A percentile compares a stretch with the other conserved stretches of the same genome.
These are phyloP conservation scores for Xiphophorus couchianus DNA, from an alignment of 2,113 vertebrate species.

Conservation along the genomic window DNA sequence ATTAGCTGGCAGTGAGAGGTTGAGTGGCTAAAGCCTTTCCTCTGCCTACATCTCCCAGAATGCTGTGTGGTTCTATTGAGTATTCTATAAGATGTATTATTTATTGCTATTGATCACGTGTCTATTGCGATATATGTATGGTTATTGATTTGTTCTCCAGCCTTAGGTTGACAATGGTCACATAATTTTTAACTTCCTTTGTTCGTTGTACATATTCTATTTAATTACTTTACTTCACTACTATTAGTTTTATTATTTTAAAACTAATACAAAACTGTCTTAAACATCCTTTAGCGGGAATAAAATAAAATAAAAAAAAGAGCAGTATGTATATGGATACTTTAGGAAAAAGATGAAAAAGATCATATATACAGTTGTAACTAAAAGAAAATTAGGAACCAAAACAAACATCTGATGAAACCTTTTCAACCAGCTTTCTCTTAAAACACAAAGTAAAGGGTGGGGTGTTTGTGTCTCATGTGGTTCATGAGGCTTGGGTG, in stretches of 20 bases:
- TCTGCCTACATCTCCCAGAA: too few species aligned
- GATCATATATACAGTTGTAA: not conserved
- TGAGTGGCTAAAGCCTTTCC: too few species aligned
- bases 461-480: constrained; percentile 41
- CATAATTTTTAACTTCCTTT: not conserved
- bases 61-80: too few species aligned
- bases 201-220: not conserved
- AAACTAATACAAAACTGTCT: not conserved
- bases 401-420: not conserved
- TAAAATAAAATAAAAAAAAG: too few species aligned
- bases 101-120: too few species aligned
- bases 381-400: not conserved
- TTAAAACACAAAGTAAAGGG: constrained; percentile 25
- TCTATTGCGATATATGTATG: too few species aligned
- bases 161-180: not conserved
- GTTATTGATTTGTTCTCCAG: too few species aligned
- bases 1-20: too few species aligned
- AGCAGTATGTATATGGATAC: too few species aligned
- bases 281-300: not conserved
- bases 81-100: too few species aligned
- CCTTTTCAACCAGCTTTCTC: not conserved
- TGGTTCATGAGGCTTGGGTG: constrained; percentile 31
- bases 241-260: not conserved
- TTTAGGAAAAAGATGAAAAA: not conserved
- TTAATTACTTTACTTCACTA: not conserved